A percentile compares a stretch with the other conserved stretches of the same genome.
These are phyloP conservation scores for Helostoma temminkii DNA, from an alignment of 2,797 vertebrate species.

Conservation along the genomic window DNA sequence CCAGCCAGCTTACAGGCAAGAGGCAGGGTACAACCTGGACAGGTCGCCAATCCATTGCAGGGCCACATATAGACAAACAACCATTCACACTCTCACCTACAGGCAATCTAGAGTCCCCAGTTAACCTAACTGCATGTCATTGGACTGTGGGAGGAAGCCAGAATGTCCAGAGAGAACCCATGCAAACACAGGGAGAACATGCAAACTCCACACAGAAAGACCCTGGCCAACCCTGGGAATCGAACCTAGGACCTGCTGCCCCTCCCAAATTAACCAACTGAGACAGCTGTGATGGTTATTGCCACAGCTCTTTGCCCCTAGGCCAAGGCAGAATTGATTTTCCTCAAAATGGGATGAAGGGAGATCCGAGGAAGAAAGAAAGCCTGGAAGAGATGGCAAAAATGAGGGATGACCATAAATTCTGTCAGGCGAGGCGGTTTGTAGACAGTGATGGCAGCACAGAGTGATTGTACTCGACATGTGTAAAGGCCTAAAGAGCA, in stretches of 20 bases:
- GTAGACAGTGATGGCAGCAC: conserved; percentile 24
- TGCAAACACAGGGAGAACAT: too few relatives aligned
- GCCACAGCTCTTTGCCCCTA: conserved; percentile 58
- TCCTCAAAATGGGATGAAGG: conserved; percentile 49
- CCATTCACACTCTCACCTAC: too few relatives aligned
- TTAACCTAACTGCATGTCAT: too few relatives aligned
- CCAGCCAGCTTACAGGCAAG: too few relatives aligned
- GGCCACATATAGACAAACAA: too few relatives aligned
- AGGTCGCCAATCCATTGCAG: too few relatives aligned
- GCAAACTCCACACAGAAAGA: too few relatives aligned
- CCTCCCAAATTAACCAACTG: conserved; percentile 47
- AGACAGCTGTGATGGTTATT: conserved; percentile 48
- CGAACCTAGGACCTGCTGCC: conserved; percentile 55
- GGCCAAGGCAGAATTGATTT: conserved; percentile 73
- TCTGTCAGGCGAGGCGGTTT: conserved; percentile 27
- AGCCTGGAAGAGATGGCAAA: conserved; percentile 11
- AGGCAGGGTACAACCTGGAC: too few relatives aligned
- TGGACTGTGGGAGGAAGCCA: too few relatives aligned
- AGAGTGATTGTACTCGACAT: conserved; percentile 5
- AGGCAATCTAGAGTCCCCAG: too few relatives aligned
- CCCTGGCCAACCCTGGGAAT: too few relatives aligned
- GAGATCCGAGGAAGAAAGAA: conserved; percentile 34
- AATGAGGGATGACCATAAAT: conserved; percentile 18
- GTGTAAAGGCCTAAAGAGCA: conserved; percentile 24
- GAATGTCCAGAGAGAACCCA: too few relatives aligned